Evolutionary conservation across 2,797 vertebrate genomes (phyloP).

Genomic region (Carapus acus): DNA sequence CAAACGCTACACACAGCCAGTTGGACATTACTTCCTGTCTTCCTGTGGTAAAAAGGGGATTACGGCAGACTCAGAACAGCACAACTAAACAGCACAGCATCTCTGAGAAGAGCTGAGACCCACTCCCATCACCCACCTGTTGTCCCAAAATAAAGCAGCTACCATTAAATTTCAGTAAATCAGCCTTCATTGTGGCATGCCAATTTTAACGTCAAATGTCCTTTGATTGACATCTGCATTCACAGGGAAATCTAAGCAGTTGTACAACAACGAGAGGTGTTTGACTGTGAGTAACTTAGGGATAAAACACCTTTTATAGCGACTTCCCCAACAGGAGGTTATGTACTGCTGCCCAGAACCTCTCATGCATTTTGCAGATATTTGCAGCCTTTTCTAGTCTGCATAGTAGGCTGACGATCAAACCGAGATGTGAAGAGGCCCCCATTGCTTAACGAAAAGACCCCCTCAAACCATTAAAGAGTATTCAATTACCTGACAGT

Average conservation of each 20-base stretch:
- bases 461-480: slow-evolving; percentile 34
- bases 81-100: slow-evolving; percentile 49
- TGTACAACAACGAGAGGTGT: slow-evolving; percentile 24
- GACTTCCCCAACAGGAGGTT: slow-evolving; percentile 41
- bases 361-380: slow-evolving; percentile 29
- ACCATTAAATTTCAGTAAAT: slow-evolving; percentile 36
- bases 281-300: slow-evolving; percentile 10
- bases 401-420: slow-evolving; percentile 20
- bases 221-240: too few relatives aligned
- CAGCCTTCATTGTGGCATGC: slow-evolving; percentile 4
- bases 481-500: slow-evolving; percentile 46
- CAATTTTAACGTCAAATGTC: too few relatives aligned
- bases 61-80: slow-evolving; percentile 22
- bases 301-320: slow-evolving; percentile 36
- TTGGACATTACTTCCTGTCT: slow-evolving; percentile 59
- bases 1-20: slow-evolving; percentile 49
- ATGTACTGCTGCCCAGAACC: slow-evolving; percentile 14
- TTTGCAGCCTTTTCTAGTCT: slow-evolving; percentile 12
- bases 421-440: slow-evolving; percentile 22
- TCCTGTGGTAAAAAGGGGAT: slow-evolving; percentile 44
- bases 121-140: slow-evolving; percentile 34
- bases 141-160: slow-evolving; percentile 40
- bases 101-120: slow-evolving; percentile 41
- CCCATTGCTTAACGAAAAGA: slow-evolving; percentile 26
- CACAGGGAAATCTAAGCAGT: neutral